Base-by-base conservation (phyloP, 2,797 vertebrate genomes). In the Vespertilio murinus region DNA sequence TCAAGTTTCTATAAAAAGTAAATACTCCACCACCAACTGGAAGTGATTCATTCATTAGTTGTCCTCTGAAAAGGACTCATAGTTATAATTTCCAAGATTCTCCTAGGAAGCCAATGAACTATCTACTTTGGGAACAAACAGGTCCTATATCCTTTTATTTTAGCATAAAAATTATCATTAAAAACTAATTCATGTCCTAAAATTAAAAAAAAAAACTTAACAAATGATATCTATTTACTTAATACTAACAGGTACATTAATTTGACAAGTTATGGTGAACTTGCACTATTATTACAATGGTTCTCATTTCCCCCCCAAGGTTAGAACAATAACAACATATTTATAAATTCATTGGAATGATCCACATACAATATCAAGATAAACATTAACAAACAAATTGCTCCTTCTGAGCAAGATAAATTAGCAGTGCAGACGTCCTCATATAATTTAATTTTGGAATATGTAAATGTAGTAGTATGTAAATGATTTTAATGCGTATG, bases 1-100 rank as follows among this genome's bases (percentile, higher is more conserved):
- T 13, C 59, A 38, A 25, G 22, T 42, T 74, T 87, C 49, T 75
- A 13, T 49, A 33, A 35, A 75, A 17, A 42, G 16, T 13, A 28
- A 61, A 61, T 11, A 35, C 23, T 35, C 16, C n/a, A 35, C 8
- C 23, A 52, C 10, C 22, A 70, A 33, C 38, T 17, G 20, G 13
- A 67, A 87, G 9, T 52, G 42, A 77, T 28, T 42, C 9, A 33
- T 3, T 87, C 11, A 30, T 79, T 18, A 91, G 4, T 33, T 35
- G 12, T 23, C 28, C 6, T 65, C 25, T 2, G 10, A n/a, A 1
- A 64, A 65, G 16, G 5, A 5, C 0, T 4, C 9, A 4, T 6
- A 28, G 17, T 1, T 6, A 1, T 47, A 33, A 33, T 67, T 40
- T 45, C 16, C 40, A 35, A 4, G 20, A 16, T 9, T 49, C 22